These are phyloP conservation scores for Drosophila bocqueti DNA, from an alignment of 1,140 invertebrate species.

Conservation along the genomic window DNA sequence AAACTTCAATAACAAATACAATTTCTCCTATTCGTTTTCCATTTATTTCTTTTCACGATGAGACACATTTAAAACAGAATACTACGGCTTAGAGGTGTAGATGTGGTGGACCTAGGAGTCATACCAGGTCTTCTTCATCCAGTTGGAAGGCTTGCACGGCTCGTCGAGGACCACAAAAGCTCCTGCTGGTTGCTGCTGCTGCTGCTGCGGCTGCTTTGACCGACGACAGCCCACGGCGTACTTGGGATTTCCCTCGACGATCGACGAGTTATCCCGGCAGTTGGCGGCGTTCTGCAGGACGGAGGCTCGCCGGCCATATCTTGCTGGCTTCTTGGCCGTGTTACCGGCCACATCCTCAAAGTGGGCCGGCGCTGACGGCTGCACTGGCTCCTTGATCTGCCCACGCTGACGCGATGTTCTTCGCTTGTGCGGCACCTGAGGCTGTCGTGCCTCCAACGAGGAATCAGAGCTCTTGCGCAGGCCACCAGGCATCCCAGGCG, in stretches of 20 bases:
- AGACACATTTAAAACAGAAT: conserved; percentile 32
- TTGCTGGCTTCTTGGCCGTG: conserved; percentile 57
- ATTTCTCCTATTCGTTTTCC: background rate
- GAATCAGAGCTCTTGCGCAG: conserved; percentile 68
- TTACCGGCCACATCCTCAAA: conserved; percentile 62
- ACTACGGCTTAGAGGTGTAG: conserved; percentile 10
- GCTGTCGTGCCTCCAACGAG: conserved; percentile 48
- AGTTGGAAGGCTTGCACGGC: conserved; percentile 76
- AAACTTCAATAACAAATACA: background rate
- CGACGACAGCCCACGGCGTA: conserved; percentile 62
- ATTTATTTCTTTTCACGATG: conserved; percentile 14
- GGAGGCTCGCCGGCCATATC: conserved; percentile 76
- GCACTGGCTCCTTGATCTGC: conserved; percentile 37
- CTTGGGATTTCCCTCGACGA: conserved; percentile 81
- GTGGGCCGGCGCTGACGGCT: conserved; percentile 11
- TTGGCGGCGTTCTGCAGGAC: conserved; percentile 68
- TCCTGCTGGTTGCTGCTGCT: conserved; percentile 30
- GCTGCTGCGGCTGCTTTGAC: conserved; percentile 38
- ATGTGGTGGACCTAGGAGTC: conserved; percentile 57
- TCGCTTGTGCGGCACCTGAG: conserved; percentile 49
- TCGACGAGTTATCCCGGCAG: conserved; percentile 72
- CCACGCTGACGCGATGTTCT: conserved; percentile 56
- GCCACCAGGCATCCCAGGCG: conserved; percentile 17
- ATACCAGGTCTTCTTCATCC: conserved; percentile 84
- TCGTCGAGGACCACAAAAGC: conserved; percentile 80